phyloP scores from a whole-genome alignment of 2,888 invertebrate genomes.

The Quadriops clusia region DNA sequence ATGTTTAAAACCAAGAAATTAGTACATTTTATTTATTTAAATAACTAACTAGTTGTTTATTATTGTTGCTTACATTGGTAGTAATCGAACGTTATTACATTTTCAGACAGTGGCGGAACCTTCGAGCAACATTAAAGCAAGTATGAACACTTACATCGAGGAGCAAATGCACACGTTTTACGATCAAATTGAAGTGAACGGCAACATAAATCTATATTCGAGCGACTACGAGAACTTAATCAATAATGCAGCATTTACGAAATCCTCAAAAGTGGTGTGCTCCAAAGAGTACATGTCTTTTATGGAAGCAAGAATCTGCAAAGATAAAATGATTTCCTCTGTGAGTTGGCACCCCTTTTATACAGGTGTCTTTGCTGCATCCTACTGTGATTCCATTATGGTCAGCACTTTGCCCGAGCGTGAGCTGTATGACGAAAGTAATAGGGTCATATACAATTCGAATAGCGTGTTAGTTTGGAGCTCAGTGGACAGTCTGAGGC shows the following conservation, averaged over 20 bases:
- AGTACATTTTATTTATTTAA: too few relatives aligned
- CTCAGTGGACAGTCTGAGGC: constrained; percentile 54
- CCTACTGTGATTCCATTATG: constrained; percentile 50
- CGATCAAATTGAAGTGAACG: constrained; percentile 28
- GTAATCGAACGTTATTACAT: too few relatives aligned
- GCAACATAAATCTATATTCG: constrained; percentile 45
- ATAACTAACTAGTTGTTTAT: too few relatives aligned
- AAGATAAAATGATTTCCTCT: constrained; percentile 52
- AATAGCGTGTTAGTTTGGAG: constrained; percentile 67
- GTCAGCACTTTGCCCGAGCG: constrained; percentile 29
- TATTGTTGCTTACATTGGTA: too few relatives aligned
- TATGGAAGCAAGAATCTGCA: constrained; percentile 50
- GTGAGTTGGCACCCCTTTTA: constrained; percentile 60
- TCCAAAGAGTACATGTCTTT: constrained; percentile 49
- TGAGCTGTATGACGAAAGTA: constrained; percentile 17
- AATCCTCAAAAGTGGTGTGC: constrained; percentile 14
- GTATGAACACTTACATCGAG: constrained; percentile 26
- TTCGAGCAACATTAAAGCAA: constrained; percentile 25
- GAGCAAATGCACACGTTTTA: constrained; percentile 22
- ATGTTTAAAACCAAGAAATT: too few relatives aligned
- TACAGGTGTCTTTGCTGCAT: constrained; percentile 54
- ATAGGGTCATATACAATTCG: constrained; percentile 43
- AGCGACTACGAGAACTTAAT: constrained; percentile 48
- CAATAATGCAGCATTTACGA: constrained; percentile 13
- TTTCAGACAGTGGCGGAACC: constrained; percentile 16